phyloP scores from a whole-genome alignment of 2,797 vertebrate genomes.

The Otus scops region DNA sequence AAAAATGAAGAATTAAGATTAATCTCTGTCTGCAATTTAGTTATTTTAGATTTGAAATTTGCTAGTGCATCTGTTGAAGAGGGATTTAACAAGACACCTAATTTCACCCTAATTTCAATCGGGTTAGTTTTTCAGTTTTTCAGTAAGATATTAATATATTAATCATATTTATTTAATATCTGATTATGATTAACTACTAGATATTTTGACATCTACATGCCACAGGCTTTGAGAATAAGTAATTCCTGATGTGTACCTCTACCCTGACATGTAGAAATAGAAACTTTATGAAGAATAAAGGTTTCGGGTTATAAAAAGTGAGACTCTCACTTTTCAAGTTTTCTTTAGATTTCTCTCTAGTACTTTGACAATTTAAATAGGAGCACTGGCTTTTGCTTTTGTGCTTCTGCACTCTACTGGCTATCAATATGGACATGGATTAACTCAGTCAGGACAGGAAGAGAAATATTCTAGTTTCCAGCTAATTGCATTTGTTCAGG shows the following conservation, averaged over 20 bases:
- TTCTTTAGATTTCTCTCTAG: not conserved
- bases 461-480: not conserved
- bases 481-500: not conserved
- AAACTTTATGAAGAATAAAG: not conserved
- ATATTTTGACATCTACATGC: not conserved
- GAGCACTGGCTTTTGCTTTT: not conserved
- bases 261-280: not conserved
- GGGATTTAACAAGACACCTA: not conserved
- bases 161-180: not conserved
- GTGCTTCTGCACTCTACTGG: not conserved
- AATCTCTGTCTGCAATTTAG: not conserved
- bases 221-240: not conserved
- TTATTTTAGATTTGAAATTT: not conserved
- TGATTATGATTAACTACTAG: not conserved
- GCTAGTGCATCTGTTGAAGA: not conserved
- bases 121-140: not conserved
- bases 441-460: not conserved
- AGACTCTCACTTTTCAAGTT: not conserved
- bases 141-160: not conserved
- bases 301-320: not conserved
- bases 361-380: not conserved
- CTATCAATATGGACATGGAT: not conserved
- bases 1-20: not conserved
- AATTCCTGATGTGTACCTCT: not conserved
- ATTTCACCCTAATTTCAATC: not conserved